phyloP scores from a whole-genome alignment of 2,888 invertebrate species.

The Sepiola atlantica region DNA sequence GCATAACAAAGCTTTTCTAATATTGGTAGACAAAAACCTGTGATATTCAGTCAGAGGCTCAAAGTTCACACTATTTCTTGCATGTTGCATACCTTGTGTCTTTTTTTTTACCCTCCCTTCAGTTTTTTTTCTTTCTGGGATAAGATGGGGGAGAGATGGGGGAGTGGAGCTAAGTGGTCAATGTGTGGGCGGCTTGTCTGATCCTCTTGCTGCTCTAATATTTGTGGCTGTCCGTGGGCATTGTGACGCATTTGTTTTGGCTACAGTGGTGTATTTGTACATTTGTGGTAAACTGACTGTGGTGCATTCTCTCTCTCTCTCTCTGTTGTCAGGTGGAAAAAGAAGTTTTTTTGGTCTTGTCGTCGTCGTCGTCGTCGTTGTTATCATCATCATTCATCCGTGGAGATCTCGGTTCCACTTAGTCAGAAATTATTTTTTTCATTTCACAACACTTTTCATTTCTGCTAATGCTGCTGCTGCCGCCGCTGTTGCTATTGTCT shows the following conservation, averaged over 20 bases:
- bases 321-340: conserved; percentile 44
- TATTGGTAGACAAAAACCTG: conserved; percentile 23
- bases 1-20: conserved; percentile 32
- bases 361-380: not conserved
- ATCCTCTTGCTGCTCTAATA: conserved; percentile 44
- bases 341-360: not conserved
- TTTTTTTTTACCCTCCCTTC: not conserved
- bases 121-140: not conserved
- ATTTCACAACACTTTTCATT: not conserved
- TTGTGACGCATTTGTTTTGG: conserved; percentile 44
- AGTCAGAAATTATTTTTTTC: not conserved
- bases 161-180: conserved; percentile 32
- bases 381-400: not conserved
- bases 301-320: conserved; percentile 39
- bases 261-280: conserved; percentile 43
- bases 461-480: conserved; percentile 34
- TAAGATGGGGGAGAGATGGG: not conserved
- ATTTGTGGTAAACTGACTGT: conserved; percentile 42
- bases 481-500: not conserved
- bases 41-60: not conserved
- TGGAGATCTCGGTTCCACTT: conserved; percentile 21
- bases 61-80: not conserved
- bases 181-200: conserved; percentile 41
- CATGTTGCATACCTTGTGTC: conserved; percentile 24
- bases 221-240: conserved; percentile 45